phyloP scores from a whole-genome alignment of 2,797 vertebrate genomes.

The Phataginus tricuspis region DNA sequence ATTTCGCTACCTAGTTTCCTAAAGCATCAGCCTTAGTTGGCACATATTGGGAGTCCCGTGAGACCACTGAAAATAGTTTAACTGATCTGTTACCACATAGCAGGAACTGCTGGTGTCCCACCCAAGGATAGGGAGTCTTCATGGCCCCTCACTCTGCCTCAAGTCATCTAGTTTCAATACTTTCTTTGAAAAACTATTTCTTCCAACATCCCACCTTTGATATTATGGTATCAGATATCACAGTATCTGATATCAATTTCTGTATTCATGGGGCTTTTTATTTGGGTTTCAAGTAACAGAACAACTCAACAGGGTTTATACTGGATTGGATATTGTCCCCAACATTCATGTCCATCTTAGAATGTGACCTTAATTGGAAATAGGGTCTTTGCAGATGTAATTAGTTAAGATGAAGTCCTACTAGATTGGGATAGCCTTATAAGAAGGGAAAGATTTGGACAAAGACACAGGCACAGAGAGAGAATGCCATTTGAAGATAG shows the following conservation, averaged over 20 bases:
- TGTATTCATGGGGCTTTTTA: neutral
- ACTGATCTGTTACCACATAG: neutral
- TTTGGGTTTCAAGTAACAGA: neutral
- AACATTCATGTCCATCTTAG: neutral
- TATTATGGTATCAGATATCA: no score
- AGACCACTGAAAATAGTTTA: neutral
- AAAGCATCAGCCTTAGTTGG: neutral
- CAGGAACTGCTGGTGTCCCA: neutral
- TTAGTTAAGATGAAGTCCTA: neutral
- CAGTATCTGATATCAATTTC: neutral
- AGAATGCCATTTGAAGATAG: neutral
- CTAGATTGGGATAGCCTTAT: neutral
- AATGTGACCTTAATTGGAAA: neutral
- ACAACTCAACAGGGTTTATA: neutral
- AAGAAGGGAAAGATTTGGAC: neutral
- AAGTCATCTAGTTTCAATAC: neutral
- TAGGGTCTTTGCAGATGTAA: neutral
- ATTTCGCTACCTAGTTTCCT: neutral
- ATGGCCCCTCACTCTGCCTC: neutral
- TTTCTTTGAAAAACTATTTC: neutral
- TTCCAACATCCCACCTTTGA: neutral
- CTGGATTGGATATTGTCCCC: neutral
- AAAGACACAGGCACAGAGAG: neutral
- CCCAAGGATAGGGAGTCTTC: neutral
- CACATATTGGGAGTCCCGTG: neutral